Percentiles rank a stretch among this genome's conserved stretches.
Conservation (phyloP, 2,113 vertebrate species). For the Donacobius atricapilla region DNA sequence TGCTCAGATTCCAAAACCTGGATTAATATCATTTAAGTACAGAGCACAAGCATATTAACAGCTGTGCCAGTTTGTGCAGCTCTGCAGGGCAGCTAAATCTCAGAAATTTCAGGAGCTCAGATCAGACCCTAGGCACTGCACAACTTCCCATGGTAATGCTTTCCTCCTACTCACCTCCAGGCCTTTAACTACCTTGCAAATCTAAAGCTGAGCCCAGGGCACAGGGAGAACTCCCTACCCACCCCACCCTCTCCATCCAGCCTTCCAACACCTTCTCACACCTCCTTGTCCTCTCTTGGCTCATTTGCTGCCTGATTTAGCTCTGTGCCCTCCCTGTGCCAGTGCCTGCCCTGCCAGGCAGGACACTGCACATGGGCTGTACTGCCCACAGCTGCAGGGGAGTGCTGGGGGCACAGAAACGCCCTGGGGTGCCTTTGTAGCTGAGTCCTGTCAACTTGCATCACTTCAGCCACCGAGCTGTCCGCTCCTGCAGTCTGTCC, state of each 20-base stretch:
- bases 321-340: not conserved
- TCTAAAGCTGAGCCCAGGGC: not conserved
- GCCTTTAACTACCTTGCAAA: not conserved
- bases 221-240: not conserved
- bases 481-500: not conserved
- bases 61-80: not conserved
- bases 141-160: rapidly evolving
- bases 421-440: not conserved
- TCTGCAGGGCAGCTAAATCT: not conserved
- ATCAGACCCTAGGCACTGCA: not conserved
- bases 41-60: not conserved
- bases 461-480: not conserved
- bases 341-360: not conserved
- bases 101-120: not conserved
- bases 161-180: not conserved
- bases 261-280: not conserved
- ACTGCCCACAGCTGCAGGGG: not conserved
- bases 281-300: not conserved
- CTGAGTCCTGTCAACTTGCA: not conserved
- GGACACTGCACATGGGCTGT: not conserved
- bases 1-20: not conserved
- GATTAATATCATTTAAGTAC: not conserved
- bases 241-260: not conserved
- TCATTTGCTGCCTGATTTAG: not conserved
- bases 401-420: not conserved